Evolutionary conservation across 2,888 invertebrate genomes (phyloP).

Genomic region (Philereme vetulata): DNA sequence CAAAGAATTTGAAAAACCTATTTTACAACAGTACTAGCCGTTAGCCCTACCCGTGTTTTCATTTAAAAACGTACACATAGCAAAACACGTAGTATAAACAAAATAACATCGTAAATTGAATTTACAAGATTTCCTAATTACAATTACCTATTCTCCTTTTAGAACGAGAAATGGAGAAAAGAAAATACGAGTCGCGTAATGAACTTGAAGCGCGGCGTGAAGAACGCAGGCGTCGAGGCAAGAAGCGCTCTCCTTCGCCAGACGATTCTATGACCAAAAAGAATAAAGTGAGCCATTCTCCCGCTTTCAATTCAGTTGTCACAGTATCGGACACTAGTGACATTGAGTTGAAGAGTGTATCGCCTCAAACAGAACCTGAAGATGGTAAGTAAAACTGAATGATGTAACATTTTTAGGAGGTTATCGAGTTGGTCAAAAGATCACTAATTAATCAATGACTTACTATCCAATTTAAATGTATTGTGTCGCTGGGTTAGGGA

Average conservation of each 20-base stretch:
- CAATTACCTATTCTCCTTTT: constrained; percentile 31
- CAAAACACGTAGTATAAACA: no score
- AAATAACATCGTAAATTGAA: no score
- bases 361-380: constrained; percentile 70
- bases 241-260: constrained; percentile 69
- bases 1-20: no score
- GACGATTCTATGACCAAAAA: constrained; percentile 65
- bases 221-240: constrained; percentile 81
- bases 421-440: no score
- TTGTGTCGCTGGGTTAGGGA: no score
- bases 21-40: no score
- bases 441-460: no score
- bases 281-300: constrained; percentile 64
- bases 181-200: constrained; percentile 89
- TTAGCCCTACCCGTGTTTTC: no score
- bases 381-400: constrained; percentile 56
- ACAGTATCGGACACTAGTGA: constrained; percentile 79
- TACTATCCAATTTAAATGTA: no score
- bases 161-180: constrained; percentile 90
- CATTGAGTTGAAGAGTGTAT: constrained; percentile 75
- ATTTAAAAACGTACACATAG: no score
- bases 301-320: constrained; percentile 72
- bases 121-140: no score
- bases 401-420: background rate
- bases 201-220: constrained; percentile 90